Base-by-base conservation (phyloP, 2,797 vertebrate species). In the Acipenser transmontanus region DNA sequence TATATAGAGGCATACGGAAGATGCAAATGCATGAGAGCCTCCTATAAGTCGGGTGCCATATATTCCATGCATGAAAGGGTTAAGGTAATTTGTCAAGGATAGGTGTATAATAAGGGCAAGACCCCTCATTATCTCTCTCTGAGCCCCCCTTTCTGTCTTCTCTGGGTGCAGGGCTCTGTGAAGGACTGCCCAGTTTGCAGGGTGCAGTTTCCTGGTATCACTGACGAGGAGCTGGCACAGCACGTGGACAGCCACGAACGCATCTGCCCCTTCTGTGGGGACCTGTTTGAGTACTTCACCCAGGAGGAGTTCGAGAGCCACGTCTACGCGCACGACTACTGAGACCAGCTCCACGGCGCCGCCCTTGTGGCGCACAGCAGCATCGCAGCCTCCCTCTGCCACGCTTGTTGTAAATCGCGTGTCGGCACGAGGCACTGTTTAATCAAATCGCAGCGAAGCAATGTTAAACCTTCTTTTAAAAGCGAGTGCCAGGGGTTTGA, bases 251-350 rank as follows among this genome's bases (percentile, higher is more conserved):
- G 77, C 48, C 90, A 92, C 78, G 69, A 72, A 1, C 34, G 34
- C 34, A 70, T 88, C 6, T 92, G 90, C 59, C 90, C 90, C 2
- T 86, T 88, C 81, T 92, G 90, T 75, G 73, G 76, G 0, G 73
- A 87, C 65, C 74, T 89, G 78, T 91, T 85, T 12, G 89, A 91
- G 66, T 4, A 49, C 73, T 80, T 87, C 81, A 78, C 76, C 62
- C 90, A 91, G 80, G 48, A 74, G 0, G 70, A 68, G 71, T 92
- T 83, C 34, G 89, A 89, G 59, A 83, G 87, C 57, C 90, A 92
- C 8, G 90, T 92, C 65, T 91, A 92, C 66, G n/a, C 80, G 66
- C 89, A 91, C 64, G 85, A 83, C 73, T 51, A 78, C 65, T 85
- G 34, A 75, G 59, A 34, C 51, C 14, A 6, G 7, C 8, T 6